phyloP scores from a whole-genome alignment of 2,113 vertebrate genomes.

The Dipodomys merriami region DNA sequence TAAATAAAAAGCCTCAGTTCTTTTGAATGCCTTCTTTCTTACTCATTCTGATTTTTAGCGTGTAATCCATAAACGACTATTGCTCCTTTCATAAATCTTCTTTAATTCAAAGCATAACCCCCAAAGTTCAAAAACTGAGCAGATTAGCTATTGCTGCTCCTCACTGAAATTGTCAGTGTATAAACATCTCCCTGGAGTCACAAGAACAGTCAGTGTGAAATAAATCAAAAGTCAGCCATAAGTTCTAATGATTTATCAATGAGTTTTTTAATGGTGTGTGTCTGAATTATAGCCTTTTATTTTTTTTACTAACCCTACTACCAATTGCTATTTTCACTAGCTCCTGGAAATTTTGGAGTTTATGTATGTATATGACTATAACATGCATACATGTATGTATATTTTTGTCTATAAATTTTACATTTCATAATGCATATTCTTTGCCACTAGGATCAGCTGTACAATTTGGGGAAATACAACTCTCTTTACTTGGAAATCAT shows the following conservation, averaged over 20 bases:
- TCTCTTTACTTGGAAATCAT: conserved; percentile 82
- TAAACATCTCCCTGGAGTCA: conserved; percentile 71
- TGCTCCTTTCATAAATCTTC: conserved; percentile 72
- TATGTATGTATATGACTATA: conserved; percentile 54
- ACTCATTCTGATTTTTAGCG: conserved; percentile 66
- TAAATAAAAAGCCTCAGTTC: conserved; percentile 72
- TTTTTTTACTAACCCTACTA: conserved; percentile 38
- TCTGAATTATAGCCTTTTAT: conserved; percentile 70
- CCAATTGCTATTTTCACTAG: conserved; percentile 65
- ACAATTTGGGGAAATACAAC: conserved; percentile 78
- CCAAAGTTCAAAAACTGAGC: conserved; percentile 66
- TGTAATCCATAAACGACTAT: conserved; percentile 67
- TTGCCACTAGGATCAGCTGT: conserved; percentile 58
- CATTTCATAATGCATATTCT: conserved; percentile 67
- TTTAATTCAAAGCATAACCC: conserved; percentile 77
- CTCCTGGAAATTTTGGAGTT: conserved; percentile 62
- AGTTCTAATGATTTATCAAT: conserved; percentile 75
- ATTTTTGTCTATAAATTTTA: conserved; percentile 76
- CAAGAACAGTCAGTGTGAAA: conserved; percentile 41
- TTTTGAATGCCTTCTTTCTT: conserved; percentile 78
- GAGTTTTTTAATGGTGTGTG: conserved; percentile 71
- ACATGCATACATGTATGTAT: conserved; percentile 13
- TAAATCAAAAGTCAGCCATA: conserved; percentile 76
- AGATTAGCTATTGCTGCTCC: conserved; percentile 73
- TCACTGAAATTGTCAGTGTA: conserved; percentile 58